A percentile compares a stretch with the other conserved stretches of the same genome.
Evolutionary conservation across 1,140 invertebrate genomes (phyloP).

Genomic region (Magallana angulata): DNA sequence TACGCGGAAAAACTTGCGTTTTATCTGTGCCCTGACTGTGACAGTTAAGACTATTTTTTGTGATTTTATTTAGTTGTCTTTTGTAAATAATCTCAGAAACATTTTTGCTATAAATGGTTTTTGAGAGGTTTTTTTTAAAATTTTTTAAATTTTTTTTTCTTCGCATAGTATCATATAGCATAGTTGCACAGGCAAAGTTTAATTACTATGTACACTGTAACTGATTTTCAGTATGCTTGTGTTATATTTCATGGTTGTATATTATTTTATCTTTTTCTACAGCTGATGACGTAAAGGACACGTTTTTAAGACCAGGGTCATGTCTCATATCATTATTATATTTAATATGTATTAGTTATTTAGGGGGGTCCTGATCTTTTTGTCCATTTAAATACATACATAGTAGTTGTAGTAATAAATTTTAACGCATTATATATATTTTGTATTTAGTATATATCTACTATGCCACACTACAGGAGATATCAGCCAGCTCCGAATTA

Average conservation of each 20-base stretch:
- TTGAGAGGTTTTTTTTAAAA: neutral
- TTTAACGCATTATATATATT: too few species aligned
- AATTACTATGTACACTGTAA: neutral
- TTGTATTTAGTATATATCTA: neutral
- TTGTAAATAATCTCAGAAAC: too few species aligned
- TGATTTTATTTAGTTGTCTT: neutral
- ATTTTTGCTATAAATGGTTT: neutral
- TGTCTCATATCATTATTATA: neutral
- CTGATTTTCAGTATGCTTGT: neutral
- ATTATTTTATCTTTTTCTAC: neutral
- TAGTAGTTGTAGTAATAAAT: too few species aligned
- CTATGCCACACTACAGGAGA: neutral
- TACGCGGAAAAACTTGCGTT: constrained; percentile 17
- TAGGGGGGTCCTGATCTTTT: too few species aligned
- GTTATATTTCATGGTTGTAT: neutral
- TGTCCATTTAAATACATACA: too few species aligned
- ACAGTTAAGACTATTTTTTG: neutral
- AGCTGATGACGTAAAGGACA: neutral
- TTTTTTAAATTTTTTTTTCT: neutral
- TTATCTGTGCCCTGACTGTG: neutral
- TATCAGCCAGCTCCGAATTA: neutral
- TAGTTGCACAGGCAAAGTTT: neutral
- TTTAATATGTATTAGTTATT: too few species aligned
- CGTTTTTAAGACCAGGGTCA: neutral
- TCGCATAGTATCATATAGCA: neutral